These are phyloP conservation scores for Berghia stephanieae DNA, from an alignment of 1,140 invertebrate species.

Conservation along the genomic window DNA sequence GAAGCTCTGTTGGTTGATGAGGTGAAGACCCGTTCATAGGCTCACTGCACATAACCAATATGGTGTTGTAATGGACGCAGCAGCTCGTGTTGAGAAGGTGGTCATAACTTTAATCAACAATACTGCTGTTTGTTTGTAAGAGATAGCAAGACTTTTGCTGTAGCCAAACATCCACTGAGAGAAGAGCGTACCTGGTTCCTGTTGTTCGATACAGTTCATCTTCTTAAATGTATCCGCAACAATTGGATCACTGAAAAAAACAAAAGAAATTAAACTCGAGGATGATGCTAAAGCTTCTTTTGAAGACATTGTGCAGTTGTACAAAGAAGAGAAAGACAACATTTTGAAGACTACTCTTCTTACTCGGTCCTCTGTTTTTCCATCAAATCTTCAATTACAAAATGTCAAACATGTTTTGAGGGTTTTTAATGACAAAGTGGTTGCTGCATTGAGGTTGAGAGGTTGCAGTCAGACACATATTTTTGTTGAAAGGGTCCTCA, in stretches of 20 bases:
- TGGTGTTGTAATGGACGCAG: too few relatives aligned
- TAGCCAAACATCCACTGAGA: not conserved
- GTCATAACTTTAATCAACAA: slow-evolving; percentile 5
- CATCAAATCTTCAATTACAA: not conserved
- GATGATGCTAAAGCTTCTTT: not conserved
- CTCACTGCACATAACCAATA: too few relatives aligned
- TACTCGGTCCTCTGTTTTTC: not conserved
- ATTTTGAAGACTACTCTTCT: slow-evolving; percentile 5
- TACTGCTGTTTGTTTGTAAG: not conserved
- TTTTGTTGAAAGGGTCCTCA: not conserved
- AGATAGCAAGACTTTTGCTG: not conserved
- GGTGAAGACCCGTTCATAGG: too few relatives aligned
- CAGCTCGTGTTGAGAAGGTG: too few relatives aligned
- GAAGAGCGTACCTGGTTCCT: not conserved
- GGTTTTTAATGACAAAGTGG: not conserved
- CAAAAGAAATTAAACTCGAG: not conserved
- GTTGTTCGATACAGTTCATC: slow-evolving; percentile 6
- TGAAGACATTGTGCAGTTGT: not conserved
- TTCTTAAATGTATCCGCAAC: not conserved
- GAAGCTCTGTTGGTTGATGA: too few relatives aligned
- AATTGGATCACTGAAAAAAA: not conserved
- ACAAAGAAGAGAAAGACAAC: not conserved
- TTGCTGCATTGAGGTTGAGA: not conserved
- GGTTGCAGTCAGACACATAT: not conserved
- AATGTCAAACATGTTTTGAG: slow-evolving; percentile 1